A percentile compares a stretch with the other conserved stretches of the same genome.
These are phyloP conservation scores for Ditula angustiorana DNA, from an alignment of 2,888 invertebrate species.

Conservation along the genomic window DNA sequence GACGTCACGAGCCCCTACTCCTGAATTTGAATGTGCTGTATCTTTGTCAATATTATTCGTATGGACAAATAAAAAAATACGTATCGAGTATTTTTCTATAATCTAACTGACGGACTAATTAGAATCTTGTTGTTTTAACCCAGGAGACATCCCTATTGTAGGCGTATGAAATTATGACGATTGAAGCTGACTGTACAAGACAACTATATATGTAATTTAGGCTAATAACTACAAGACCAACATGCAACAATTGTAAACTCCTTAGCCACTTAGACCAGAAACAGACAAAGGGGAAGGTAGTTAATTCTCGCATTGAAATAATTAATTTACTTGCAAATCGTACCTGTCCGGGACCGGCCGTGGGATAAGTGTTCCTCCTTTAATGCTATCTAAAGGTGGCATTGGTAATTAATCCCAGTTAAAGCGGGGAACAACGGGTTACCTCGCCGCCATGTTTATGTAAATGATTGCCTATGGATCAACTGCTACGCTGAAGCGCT, in stretches of 20 bases:
- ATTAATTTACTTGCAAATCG: slow-evolving; percentile 21
- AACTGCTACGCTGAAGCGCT: not conserved
- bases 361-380: slow-evolving; percentile 5
- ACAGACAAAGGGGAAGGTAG: slow-evolving; percentile 1
- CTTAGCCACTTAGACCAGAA: not conserved
- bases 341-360: slow-evolving; percentile 1
- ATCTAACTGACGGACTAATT: too few relatives aligned
- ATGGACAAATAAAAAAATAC: too few relatives aligned
- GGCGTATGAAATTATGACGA: too few relatives aligned
- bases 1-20: too few relatives aligned
- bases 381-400: slow-evolving; percentile 3
- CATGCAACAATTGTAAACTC: not conserved
- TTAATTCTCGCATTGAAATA: slow-evolving; percentile 11
- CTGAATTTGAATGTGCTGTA: too few relatives aligned
- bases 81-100: too few relatives aligned
- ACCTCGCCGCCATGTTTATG: slow-evolving; percentile 19
- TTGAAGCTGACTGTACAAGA: too few relatives aligned
- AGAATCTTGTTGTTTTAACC: too few relatives aligned
- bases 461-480: slow-evolving; percentile 6
- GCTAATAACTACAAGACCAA: too few relatives aligned
- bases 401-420: slow-evolving; percentile 28
- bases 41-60: too few relatives aligned
- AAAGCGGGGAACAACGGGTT: slow-evolving; percentile 14
- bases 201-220: too few relatives aligned
- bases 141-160: too few relatives aligned